phyloP scores from a whole-genome alignment of 1,140 invertebrate genomes.

The Catajapyx aquilonaris region DNA sequence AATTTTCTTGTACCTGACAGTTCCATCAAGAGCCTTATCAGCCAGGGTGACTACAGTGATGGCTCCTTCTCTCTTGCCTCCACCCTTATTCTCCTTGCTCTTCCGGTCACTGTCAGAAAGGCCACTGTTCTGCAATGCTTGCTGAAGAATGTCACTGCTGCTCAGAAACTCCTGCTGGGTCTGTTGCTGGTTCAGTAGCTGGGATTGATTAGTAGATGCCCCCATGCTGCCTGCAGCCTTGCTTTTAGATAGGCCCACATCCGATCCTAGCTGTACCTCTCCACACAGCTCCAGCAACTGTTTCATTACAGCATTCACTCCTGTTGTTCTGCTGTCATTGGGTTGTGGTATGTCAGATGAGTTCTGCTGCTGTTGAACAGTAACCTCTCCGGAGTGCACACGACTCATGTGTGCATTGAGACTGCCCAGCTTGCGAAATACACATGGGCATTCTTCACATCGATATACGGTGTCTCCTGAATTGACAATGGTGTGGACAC shows the following conservation, averaged over 20 bases:
- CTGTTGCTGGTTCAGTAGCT: too few species aligned
- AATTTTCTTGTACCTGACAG: too few species aligned
- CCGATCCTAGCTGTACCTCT: too few species aligned
- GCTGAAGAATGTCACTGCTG: slow-evolving; percentile 30
- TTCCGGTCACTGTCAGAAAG: too few species aligned
- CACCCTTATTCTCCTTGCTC: slow-evolving; percentile 11
- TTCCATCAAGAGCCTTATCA: slow-evolving; percentile 6
- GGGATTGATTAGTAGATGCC: too few species aligned
- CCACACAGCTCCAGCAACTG: neutral
- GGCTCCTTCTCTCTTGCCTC: neutral
- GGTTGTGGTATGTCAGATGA: too few species aligned
- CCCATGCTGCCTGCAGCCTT: neutral
- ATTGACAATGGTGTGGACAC: slow-evolving; percentile 36
- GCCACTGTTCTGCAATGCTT: slow-evolving; percentile 34
- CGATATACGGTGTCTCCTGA: slow-evolving; percentile 29
- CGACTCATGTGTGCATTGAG: slow-evolving; percentile 47
- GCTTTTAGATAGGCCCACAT: too few species aligned
- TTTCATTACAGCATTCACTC: neutral
- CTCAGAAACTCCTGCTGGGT: slow-evolving; percentile 3
- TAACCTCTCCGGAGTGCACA: slow-evolving; percentile 19
- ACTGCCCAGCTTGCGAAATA: slow-evolving; percentile 44
- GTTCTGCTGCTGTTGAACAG: neutral
- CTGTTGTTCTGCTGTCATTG: too few species aligned
- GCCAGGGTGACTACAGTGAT: slow-evolving; percentile 4
- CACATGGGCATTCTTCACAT: slow-evolving; percentile 43